Conservation (phyloP, 2,113 vertebrate species). For the Anguilla japonica region DNA sequence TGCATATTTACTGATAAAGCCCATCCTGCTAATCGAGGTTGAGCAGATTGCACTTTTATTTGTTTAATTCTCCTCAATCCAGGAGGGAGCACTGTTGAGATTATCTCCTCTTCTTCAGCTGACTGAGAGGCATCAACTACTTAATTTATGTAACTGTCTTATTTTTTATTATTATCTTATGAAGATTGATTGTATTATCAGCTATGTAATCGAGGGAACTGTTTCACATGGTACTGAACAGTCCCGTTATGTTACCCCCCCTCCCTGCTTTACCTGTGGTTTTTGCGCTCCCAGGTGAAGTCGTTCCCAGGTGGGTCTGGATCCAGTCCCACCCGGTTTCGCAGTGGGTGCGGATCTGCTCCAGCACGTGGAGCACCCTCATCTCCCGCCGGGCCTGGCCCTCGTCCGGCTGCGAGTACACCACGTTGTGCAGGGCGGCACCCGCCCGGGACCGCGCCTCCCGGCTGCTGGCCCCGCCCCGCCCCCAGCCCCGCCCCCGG, state of each 20-base stretch:
- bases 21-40: background rate
- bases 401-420: slow-evolving; percentile 94
- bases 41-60: background rate
- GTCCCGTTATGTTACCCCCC: too few relatives aligned
- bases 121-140: too few relatives aligned
- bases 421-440: slow-evolving; percentile 92
- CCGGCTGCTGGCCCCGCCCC: slow-evolving; percentile 61
- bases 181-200: background rate
- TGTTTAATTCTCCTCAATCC: too few relatives aligned
- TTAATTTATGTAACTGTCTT: too few relatives aligned
- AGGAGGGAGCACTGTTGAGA: too few relatives aligned
- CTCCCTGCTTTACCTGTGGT: slow-evolving; percentile 50
- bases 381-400: slow-evolving; percentile 95
- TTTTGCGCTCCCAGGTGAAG: slow-evolving; percentile 56
- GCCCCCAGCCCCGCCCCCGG: slow-evolving; percentile 34
- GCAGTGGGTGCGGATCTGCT: slow-evolving; percentile 92
- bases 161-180: background rate
- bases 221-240: background rate
- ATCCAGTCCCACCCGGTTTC: slow-evolving; percentile 98
- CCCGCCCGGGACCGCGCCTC: slow-evolving; percentile 89
- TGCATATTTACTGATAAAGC: background rate
- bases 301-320: slow-evolving; percentile 65
- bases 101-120: too few relatives aligned
- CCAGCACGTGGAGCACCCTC: slow-evolving; percentile 90
- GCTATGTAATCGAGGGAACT: background rate